phyloP scores from a whole-genome alignment of 2,888 invertebrate species.

The Oxytorus armatus region DNA sequence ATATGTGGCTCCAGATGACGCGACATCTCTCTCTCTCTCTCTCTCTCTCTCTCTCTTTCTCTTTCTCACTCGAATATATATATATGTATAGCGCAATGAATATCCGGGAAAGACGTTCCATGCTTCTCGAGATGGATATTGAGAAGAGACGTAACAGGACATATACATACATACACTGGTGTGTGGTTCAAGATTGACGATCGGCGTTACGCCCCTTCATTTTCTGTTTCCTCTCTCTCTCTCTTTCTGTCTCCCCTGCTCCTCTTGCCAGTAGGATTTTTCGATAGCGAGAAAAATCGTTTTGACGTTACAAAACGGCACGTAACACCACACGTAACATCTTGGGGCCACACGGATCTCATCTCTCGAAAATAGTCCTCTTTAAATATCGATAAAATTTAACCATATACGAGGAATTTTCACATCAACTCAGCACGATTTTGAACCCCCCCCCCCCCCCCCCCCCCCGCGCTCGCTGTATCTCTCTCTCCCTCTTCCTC shows the following conservation, averaged over 20 bases:
- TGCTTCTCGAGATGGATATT: constrained; percentile 54
- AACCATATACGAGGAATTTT: constrained; percentile 2
- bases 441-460: too few relatives aligned
- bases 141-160: constrained; percentile 49
- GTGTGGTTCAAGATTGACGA: constrained; percentile 42
- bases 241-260: not conserved
- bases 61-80: not conserved
- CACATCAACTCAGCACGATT: too few relatives aligned
- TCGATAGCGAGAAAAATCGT: constrained; percentile 54
- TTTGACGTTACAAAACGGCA: constrained; percentile 46
- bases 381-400: constrained; percentile 51
- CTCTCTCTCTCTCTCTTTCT: too few relatives aligned
- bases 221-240: constrained; percentile 10
- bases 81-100: constrained; percentile 45
- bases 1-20: constrained; percentile 37
- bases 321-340: constrained; percentile 34
- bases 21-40: constrained; percentile 16
- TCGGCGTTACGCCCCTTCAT: constrained; percentile 39
- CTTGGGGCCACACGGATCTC: not conserved
- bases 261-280: constrained; percentile 2
- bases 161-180: constrained; percentile 1
- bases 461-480: not conserved
- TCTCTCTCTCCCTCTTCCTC: not conserved
- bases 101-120: constrained; percentile 53
- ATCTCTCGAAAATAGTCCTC: constrained; percentile 1